These are phyloP conservation scores for Vanessa tameamea DNA, from an alignment of 1,140 invertebrate species.

Conservation along the genomic window DNA sequence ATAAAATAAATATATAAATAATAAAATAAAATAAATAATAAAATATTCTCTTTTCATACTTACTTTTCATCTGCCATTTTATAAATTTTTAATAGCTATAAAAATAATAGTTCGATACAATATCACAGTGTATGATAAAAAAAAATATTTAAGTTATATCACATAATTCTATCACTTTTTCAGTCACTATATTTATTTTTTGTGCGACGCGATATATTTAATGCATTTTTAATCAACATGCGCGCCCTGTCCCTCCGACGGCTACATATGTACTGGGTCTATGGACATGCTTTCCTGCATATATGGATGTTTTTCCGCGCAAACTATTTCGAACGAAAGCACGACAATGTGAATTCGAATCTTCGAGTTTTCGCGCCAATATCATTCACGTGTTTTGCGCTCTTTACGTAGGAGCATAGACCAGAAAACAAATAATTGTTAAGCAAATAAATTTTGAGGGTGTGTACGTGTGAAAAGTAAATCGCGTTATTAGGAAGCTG, in stretches of 20 bases:
- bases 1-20: not conserved
- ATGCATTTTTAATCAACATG: conserved; percentile 17
- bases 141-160: conserved; percentile 42
- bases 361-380: conserved; percentile 15
- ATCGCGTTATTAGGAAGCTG: not conserved
- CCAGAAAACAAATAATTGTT: not conserved
- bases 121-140: conserved; percentile 53
- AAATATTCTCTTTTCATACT: conserved; percentile 36
- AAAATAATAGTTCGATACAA: conserved; percentile 44
- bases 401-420: not conserved
- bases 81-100: conserved; percentile 14
- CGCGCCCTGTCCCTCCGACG: conserved; percentile 32
- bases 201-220: conserved; percentile 16
- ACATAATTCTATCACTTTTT: conserved; percentile 45
- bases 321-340: conserved; percentile 18
- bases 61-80: conserved; percentile 63
- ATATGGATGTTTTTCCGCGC: conserved; percentile 43
- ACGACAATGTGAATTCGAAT: conserved; percentile 11
- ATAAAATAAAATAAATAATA: too few species aligned
- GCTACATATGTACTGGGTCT: conserved; percentile 43
- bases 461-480: conserved; percentile 9
- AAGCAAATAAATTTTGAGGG: conserved; percentile 10
- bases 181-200: conserved; percentile 21
- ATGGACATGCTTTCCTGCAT: conserved; percentile 41
- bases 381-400: conserved; percentile 9